phyloP scores from a whole-genome alignment of 2,113 vertebrate genomes.

The Coregonus clupeaformis region DNA sequence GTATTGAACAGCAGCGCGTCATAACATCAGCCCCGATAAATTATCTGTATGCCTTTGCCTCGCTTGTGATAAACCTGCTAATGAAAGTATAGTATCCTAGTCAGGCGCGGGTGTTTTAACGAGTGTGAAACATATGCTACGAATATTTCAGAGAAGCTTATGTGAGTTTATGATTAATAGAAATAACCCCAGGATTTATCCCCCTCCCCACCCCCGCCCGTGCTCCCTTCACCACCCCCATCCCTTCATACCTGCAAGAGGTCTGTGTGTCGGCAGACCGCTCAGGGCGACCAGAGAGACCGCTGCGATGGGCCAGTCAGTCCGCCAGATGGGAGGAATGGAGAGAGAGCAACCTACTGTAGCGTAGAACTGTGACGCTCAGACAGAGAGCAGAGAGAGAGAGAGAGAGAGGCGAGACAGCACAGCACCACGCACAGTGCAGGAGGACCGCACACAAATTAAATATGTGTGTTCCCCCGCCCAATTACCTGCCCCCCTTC shows the following conservation, averaged over 20 bases:
- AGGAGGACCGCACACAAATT: slow-evolving; percentile 62
- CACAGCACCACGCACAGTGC: slow-evolving; percentile 73
- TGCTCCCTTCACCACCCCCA: background rate
- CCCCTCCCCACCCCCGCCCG: no score
- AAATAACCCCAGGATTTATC: background rate
- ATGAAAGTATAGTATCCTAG: background rate
- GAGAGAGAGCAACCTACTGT: background rate
- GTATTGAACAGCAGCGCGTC: background rate
- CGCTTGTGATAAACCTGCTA: background rate
- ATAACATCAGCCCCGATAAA: background rate
- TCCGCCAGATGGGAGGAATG: background rate
- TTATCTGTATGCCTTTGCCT: background rate
- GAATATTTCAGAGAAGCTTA: background rate
- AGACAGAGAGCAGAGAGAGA: background rate
- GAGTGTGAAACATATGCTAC: background rate
- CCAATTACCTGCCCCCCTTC: no score
- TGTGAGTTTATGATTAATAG: background rate
- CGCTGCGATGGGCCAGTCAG: background rate
- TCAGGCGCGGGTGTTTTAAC: background rate
- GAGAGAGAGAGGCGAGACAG: slow-evolving; percentile 55
- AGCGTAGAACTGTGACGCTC: background rate
- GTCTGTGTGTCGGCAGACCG: background rate
- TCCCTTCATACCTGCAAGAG: slow-evolving; percentile 1
- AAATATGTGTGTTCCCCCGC: background rate
- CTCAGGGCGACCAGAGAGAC: slow-evolving; percentile 1